Base-by-base conservation (phyloP, 2,888 invertebrate genomes). In the Xestoiulus laeticollis region DNA sequence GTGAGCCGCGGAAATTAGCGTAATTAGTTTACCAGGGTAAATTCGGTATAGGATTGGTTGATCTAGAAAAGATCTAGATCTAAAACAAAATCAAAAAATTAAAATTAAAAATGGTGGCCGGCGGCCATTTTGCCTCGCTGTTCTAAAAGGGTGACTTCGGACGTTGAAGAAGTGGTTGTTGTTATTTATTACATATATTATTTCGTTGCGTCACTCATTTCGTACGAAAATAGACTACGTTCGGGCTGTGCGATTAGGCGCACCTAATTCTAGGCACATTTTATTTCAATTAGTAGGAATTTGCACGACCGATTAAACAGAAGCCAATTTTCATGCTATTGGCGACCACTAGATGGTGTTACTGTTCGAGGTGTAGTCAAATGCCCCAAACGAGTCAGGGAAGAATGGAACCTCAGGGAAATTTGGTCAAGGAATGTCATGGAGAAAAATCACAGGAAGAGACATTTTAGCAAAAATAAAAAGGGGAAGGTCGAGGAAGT, bases 241-340 rank as follows among this genome's bases (percentile, higher is more conserved):
- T 59, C 59, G n/a, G 59, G 59, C 59, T 59, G 59, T 59, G 59
- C 59, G 59, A 59, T 59, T 59, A 59, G 22, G 59, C 59, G n/a
- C 59, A 59, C 59, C 59, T 59, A 59, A 59, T 59, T n/a, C 19
- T 59, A 59, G 59, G n/a, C 19, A 0, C 59, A n/a, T n/a, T 59
- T 59, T 59, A n/a, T 59, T 59, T 19, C 59, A 59, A 59, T 48
- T 48, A 16, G 5, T 19, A 14, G 14, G 14, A 48, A 38, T 59
- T 59, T n/a, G n/a, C 19, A 5, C n/a, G 59, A 59, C n/a, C 19
- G n/a, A 59, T 59, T n/a, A 59, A 59, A n/a, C 59, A 16, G n/a
- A 59, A 59, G n/a, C 1, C 6, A 10, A 48, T 48, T 48, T 48
- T 48, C 5, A 10, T 43, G 43, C 43, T 8, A 5, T 10, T 43